These are phyloP conservation scores for Clanis bilineata DNA, from an alignment of 2,888 invertebrate genomes.

Conservation along the genomic window DNA sequence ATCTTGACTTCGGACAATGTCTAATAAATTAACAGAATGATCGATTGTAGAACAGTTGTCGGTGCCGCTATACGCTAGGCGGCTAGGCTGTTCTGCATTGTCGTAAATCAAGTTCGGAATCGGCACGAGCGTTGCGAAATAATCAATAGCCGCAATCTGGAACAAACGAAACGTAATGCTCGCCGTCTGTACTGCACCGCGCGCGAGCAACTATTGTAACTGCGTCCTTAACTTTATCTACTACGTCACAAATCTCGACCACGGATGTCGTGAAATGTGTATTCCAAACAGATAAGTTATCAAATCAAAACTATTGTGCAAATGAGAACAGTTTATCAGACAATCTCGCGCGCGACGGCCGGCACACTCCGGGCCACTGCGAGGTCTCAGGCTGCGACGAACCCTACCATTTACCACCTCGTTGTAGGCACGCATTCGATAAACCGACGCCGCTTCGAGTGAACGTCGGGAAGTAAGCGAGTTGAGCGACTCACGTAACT, in stretches of 20 bases:
- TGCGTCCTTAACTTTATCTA: conserved; percentile 47
- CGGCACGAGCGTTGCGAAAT: conserved; percentile 38
- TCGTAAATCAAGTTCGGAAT: conserved; percentile 34
- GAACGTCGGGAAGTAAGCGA: conserved; percentile 72
- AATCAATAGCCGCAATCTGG: conserved; percentile 27
- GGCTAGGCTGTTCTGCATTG: conserved; percentile 29
- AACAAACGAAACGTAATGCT: conserved; percentile 13
- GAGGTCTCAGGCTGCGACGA: conserved; percentile 48
- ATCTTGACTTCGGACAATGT: conserved; percentile 31
- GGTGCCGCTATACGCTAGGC: too few relatives aligned
- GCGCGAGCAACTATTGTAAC: conserved; percentile 31
- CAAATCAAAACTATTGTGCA: conserved; percentile 71
- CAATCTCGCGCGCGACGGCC: conserved; percentile 42
- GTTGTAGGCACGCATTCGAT: conserved; percentile 68
- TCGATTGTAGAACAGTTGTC: conserved; percentile 37
- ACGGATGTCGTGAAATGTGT: conserved; percentile 61
- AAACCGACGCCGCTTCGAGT: conserved; percentile 68
- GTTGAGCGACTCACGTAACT: conserved; percentile 74
- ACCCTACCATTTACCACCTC: conserved; percentile 61
- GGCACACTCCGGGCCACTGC: conserved; percentile 50
- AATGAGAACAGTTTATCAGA: conserved; percentile 72
- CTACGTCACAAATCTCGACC: conserved; percentile 72
- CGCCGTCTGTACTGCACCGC: conserved; percentile 9
- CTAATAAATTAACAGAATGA: conserved; percentile 42
- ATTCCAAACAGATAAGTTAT: conserved; percentile 72